These are phyloP conservation scores for Anser cygnoides DNA, from an alignment of 2,113 vertebrate genomes.

Conservation along the genomic window DNA sequence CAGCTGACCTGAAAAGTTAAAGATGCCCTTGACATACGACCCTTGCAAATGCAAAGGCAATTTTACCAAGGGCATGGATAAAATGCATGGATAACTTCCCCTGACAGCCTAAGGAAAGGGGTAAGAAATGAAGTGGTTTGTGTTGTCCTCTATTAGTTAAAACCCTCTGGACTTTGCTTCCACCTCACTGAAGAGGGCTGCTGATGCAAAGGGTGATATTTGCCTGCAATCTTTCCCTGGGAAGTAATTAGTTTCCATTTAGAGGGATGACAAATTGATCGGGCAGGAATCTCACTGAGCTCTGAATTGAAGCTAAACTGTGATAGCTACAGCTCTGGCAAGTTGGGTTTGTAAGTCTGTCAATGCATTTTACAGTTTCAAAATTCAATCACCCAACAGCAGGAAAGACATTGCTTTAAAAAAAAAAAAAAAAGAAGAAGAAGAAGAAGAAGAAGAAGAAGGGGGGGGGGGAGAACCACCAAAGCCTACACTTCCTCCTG, in stretches of 20 bases:
- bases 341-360: constrained; percentile 76
- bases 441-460: background rate
- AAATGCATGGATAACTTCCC: constrained; percentile 35
- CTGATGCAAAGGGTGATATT: constrained; percentile 69
- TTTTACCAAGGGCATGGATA: constrained; percentile 42
- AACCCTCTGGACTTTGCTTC: constrained; percentile 63
- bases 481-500: constrained; percentile 77
- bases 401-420: constrained; percentile 68
- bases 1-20: constrained; percentile 62
- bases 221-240: constrained; percentile 77
- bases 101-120: constrained; percentile 4
- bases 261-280: constrained; percentile 87
- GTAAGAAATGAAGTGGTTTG: constrained; percentile 11
- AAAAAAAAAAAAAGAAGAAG: background rate
- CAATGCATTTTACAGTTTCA: constrained; percentile 80
- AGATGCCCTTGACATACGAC: constrained; percentile 25
- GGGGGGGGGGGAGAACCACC: background rate
- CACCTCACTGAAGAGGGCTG: constrained; percentile 66
- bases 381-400: constrained; percentile 81
- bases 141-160: background rate
- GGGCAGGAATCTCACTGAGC: constrained; percentile 79
- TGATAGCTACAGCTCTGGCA: constrained; percentile 73
- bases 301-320: constrained; percentile 79
- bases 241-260: constrained; percentile 89
- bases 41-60: constrained; percentile 31